Evolutionary conservation across 1,140 invertebrate genomes (phyloP), one percentile per base, ranked within the genome.

Genomic region (Aphelenchoides besseyi): DNA sequence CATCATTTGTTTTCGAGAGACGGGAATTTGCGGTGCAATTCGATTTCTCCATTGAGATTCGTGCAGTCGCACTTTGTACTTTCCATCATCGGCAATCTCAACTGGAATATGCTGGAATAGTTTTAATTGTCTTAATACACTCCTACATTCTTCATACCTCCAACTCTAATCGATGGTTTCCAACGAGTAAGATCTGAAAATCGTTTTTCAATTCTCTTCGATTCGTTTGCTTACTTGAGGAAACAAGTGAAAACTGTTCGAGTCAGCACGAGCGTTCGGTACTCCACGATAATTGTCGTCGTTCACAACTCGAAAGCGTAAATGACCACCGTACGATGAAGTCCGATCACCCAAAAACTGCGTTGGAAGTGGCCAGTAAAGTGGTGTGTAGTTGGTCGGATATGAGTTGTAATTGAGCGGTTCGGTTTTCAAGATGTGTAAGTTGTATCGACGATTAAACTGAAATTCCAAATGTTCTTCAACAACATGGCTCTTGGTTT

Each of bases 261-360:
- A 52, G 63, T 82, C 73, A 3, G 79, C 77, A 88, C 32, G 89
- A 83, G 18, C 85, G 77, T 72, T 62, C 23, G 52, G 26, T 9
- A 69, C 54, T 37, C 75, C 67, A 23, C 72, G 59, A 35, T 72
- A 33, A 32, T 80, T 79, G 59, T 78, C 72, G 12, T 83, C 83
- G 30, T 90, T 91, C 37, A 89, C 86, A 0, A 91, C 89, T 12
- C 89, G 88, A 84, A 95, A 96, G 68, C 91, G 88, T 1, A 98
- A 85, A 73, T 90, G 90, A 3, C 95, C 95, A 73, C 94, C 94
- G 84, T 98, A 98, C 0, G 94, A 97, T 36, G 90, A 86, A 0
- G 93, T 90, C 86, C 92, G 87, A 87, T 97, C 95, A 1, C 92
- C 93, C 1, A 91, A 87, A 85, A 96, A 94, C 52, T 90, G 87